Percentiles rank a stretch among this genome's conserved stretches.
Evolutionary conservation across 2,113 vertebrate species (phyloP).

Genomic region (Podarcis muralis): DNA sequence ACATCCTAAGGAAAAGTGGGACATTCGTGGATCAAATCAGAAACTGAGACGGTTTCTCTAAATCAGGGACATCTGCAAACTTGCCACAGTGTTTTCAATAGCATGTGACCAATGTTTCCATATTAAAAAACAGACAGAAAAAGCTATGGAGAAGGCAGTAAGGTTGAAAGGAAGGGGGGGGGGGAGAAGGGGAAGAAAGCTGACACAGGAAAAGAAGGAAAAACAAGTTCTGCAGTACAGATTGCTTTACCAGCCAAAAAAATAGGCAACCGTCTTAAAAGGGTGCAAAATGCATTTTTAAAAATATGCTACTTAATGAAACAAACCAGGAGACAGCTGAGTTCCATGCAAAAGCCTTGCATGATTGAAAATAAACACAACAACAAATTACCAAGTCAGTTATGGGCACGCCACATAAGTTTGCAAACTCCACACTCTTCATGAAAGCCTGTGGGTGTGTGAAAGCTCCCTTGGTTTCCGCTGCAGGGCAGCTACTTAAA

Average conservation of each 20-base stretch:
- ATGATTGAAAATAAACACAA: not conserved
- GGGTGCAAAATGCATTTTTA: not conserved
- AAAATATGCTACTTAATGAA: not conserved
- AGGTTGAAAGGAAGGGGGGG: no score
- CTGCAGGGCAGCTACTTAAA: constrained; percentile 26
- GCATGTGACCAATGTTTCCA: no score
- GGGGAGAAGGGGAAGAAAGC: no score
- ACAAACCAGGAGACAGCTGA: not conserved
- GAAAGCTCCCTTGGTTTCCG: constrained; percentile 12
- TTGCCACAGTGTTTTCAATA: no score
- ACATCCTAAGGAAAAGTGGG: no score
- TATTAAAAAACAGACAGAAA: no score
- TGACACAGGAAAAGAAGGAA: no score
- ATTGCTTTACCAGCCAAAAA: not conserved
- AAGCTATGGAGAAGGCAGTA: no score
- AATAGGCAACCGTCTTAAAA: not conserved
- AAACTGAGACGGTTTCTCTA: no score
- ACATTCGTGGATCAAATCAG: no score
- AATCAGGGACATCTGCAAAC: no score
- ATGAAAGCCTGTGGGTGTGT: not conserved
- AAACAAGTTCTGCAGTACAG: not conserved
- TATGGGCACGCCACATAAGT: constrained; percentile 21
- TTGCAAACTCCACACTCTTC: constrained; percentile 9
- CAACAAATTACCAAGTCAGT: not conserved
- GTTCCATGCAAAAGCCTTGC: not conserved